phyloP scores from a whole-genome alignment of 2,113 vertebrate species.

The Rhagologus leucostigma region DNA sequence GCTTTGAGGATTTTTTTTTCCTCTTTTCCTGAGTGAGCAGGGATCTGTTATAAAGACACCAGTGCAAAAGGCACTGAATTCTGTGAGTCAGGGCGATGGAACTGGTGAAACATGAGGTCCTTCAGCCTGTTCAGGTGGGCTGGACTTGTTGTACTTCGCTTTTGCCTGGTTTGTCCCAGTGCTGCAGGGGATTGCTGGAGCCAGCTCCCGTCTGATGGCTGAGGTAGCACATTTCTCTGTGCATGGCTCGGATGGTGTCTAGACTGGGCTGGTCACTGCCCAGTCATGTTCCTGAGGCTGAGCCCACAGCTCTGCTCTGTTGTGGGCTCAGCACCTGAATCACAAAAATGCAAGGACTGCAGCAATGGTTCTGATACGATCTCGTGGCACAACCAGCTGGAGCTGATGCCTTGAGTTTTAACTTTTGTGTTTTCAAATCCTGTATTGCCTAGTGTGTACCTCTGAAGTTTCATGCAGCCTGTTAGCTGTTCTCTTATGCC shows the following conservation, averaged over 20 bases:
- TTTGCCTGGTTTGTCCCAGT: not conserved
- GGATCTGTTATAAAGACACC: not conserved
- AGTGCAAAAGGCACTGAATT: not conserved
- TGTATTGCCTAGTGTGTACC: no score
- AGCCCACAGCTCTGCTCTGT: not conserved
- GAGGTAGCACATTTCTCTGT: not conserved
- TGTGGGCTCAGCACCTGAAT: not conserved
- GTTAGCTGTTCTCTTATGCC: no score
- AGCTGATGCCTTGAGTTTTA: no score
- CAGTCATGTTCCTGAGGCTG: not conserved
- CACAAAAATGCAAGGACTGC: not conserved
- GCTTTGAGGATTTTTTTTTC: not conserved
- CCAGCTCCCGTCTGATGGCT: not conserved
- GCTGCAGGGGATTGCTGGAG: not conserved
- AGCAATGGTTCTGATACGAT: not conserved
- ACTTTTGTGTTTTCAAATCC: no score
- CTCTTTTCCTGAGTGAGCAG: not conserved
- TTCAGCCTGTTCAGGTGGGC: not conserved
- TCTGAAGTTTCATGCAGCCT: no score
- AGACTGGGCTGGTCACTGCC: constrained; percentile 23
- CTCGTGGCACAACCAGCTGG: not conserved
- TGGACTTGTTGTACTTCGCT: not conserved
- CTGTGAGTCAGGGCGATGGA: not conserved
- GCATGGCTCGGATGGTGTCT: not conserved
- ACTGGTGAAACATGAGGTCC: not conserved